Percentiles rank a stretch among this genome's conserved stretches.
Evolutionary conservation across 2,797 vertebrate species (phyloP).

Genomic region (Typhlichthys subterraneus): DNA sequence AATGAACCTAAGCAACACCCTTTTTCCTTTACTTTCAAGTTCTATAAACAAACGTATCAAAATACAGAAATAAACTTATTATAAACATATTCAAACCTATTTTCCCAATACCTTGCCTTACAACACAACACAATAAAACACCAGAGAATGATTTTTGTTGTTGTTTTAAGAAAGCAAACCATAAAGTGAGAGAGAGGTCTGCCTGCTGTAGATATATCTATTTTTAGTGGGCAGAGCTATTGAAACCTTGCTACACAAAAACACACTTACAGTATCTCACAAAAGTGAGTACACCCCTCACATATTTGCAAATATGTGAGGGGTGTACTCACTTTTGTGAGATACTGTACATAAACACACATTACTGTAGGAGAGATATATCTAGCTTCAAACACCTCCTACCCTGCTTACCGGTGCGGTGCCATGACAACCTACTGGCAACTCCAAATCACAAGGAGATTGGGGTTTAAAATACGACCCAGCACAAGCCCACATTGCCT

Average conservation of each 20-base stretch:
- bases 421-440: conserved; percentile 71
- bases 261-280: conserved; percentile 1
- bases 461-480: conserved; percentile 38
- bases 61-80: too few relatives aligned
- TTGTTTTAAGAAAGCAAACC: neutral
- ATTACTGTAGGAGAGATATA: conserved; percentile 36
- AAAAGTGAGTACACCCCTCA: too few relatives aligned
- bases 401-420: conserved; percentile 74
- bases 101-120: too few relatives aligned
- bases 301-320: too few relatives aligned
- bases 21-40: too few relatives aligned
- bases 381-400: conserved; percentile 60
- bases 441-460: conserved; percentile 47
- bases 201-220: neutral
- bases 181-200: neutral
- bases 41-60: too few relatives aligned
- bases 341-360: conserved; percentile 16
- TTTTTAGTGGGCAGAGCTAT: conserved; percentile 17
- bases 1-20: too few relatives aligned
- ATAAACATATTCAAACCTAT: too few relatives aligned
- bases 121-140: neutral
- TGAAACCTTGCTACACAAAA: conserved; percentile 1
- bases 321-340: too few relatives aligned
- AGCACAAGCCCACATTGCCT: conserved; percentile 4
- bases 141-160: neutral